Percentiles rank a stretch among this genome's conserved stretches.
Evolutionary conservation across 2,888 invertebrate species (phyloP).

Genomic region (Pharmacophagus antenor): DNA sequence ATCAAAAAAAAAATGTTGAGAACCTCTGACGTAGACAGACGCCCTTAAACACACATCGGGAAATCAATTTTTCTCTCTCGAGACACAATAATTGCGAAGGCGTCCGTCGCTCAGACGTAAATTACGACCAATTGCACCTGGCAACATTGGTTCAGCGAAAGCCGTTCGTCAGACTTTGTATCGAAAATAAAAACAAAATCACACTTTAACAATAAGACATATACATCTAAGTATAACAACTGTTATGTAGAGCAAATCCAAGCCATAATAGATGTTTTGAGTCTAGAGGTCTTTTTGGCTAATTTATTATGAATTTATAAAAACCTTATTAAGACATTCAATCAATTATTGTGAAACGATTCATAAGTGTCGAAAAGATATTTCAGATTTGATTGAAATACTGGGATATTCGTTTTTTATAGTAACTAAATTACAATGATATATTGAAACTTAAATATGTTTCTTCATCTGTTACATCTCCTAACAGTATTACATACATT

Average conservation of each 20-base stretch:
- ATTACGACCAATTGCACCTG: conserved; percentile 73
- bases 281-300: no score
- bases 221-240: not conserved
- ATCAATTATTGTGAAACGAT: no score
- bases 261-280: no score
- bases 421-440: no score
- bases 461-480: no score
- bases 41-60: conserved; percentile 67
- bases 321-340: no score
- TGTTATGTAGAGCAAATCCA: not conserved
- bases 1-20: conserved; percentile 32
- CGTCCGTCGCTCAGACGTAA: conserved; percentile 56
- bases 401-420: no score
- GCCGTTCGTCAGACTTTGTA: conserved; percentile 57
- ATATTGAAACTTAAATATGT: no score
- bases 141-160: conserved; percentile 31
- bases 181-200: conserved; percentile 41
- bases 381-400: no score
- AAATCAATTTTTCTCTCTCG: conserved; percentile 69
- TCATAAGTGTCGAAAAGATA: no score
- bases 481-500: no score
- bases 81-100: conserved; percentile 65
- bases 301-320: no score
- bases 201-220: conserved; percentile 6
- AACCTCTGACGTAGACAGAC: conserved; percentile 33